phyloP scores from a whole-genome alignment of 2,113 vertebrate genomes.

The Prunella himalayana region DNA sequence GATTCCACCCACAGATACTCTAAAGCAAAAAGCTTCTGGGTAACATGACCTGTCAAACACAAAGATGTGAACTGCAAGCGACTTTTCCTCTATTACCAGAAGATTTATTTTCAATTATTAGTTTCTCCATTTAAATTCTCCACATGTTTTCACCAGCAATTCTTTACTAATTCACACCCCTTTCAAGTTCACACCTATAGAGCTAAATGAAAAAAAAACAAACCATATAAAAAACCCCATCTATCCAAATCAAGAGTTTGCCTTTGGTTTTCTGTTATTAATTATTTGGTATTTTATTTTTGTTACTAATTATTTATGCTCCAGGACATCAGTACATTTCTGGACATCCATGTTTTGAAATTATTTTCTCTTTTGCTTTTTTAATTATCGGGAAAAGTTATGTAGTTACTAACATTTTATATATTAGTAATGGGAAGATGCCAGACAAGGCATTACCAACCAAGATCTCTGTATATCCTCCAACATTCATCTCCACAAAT shows the following conservation, averaged over 20 bases:
- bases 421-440: neutral
- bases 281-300: neutral
- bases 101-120: neutral
- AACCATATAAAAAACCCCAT: fast-evolving
- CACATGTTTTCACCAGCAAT: neutral
- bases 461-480: neutral
- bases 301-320: neutral
- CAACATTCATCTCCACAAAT: neutral
- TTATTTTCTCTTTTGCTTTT: neutral
- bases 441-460: neutral
- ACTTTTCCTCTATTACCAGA: neutral
- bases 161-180: neutral
- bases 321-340: neutral
- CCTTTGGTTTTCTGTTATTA: neutral
- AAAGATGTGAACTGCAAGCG: neutral
- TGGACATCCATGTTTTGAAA: neutral
- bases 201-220: neutral
- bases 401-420: no score
- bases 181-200: neutral
- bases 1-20: neutral
- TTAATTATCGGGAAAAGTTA: neutral
- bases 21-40: neutral
- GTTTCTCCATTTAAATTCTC: neutral
- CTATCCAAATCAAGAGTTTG: neutral
- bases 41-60: slow-evolving; percentile 9